phyloP scores from a whole-genome alignment of 2,888 invertebrate genomes.

The Netelia melanura region DNA sequence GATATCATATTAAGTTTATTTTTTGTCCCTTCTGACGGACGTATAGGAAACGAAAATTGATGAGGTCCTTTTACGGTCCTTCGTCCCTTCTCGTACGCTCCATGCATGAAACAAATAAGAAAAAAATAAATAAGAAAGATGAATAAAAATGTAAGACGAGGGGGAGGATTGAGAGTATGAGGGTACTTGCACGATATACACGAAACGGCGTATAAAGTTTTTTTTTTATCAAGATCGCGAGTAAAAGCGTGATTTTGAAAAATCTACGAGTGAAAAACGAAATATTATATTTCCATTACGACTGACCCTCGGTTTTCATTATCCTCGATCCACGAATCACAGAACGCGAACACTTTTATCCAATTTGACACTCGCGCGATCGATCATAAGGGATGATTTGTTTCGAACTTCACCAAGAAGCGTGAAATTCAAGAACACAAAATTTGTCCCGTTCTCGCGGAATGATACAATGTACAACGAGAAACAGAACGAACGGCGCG shows the following conservation, averaged over 20 bases:
- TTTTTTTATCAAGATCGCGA: too few species aligned
- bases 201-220: too few species aligned
- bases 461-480: not conserved
- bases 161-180: not conserved
- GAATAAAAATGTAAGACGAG: conserved; percentile 7
- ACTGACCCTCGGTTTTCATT: not conserved
- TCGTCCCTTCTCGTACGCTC: conserved; percentile 29
- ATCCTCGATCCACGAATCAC: not conserved
- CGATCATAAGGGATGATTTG: not conserved
- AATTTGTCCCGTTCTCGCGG: conserved; percentile 52
- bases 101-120: conserved; percentile 19
- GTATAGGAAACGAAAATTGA: conserved; percentile 77
- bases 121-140: conserved; percentile 10
- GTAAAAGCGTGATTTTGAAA: too few species aligned
- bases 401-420: not conserved
- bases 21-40: conserved; percentile 71
- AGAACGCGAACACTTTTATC: not conserved
- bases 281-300: not conserved
- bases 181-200: not conserved
- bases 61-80: conserved; percentile 55
- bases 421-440: conserved; percentile 57
- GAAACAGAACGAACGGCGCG: conserved; percentile 14
- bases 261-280: not conserved
- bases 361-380: not conserved
- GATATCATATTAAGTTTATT: conserved; percentile 76